Conservation (phyloP, 2,797 vertebrate genomes). For the Ctenochaetus hawaiiensis region DNA sequence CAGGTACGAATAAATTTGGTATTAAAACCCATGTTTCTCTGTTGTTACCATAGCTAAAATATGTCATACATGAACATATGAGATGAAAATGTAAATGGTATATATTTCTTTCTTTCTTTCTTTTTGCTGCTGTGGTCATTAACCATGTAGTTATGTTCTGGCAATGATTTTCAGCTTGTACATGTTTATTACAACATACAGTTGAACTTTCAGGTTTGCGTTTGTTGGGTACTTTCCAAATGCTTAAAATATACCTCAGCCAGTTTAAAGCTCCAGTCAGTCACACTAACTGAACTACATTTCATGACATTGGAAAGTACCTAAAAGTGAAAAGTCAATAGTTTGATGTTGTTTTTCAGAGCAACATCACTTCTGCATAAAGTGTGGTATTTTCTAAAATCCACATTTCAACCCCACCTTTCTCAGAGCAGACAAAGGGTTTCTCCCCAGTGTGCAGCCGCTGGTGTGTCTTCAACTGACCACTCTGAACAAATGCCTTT, state of each 20-base stretch:
- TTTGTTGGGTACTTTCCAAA: conserved; percentile 67
- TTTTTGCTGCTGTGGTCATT: background rate
- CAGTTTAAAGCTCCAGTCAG: background rate
- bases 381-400: background rate
- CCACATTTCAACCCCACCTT: conserved; percentile 83
- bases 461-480: conserved; percentile 99
- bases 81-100: background rate
- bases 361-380: background rate
- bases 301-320: conserved; percentile 2
- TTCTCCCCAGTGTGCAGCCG: conserved; percentile 98
- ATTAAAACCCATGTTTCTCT: background rate
- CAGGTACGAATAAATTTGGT: background rate
- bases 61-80: background rate
- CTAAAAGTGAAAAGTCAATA: background rate
- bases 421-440: conserved; percentile 97
- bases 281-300: background rate
- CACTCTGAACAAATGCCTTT: conserved; percentile 98
- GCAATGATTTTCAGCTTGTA: background rate
- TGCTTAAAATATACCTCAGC: background rate
- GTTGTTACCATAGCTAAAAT: background rate
- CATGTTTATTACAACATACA: background rate
- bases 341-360: background rate
- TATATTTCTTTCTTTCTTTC: no score
- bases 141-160: background rate
- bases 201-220: background rate